Conservation (phyloP, 2,797 vertebrate genomes). For the Rhinophrynus dorsalis region DNA sequence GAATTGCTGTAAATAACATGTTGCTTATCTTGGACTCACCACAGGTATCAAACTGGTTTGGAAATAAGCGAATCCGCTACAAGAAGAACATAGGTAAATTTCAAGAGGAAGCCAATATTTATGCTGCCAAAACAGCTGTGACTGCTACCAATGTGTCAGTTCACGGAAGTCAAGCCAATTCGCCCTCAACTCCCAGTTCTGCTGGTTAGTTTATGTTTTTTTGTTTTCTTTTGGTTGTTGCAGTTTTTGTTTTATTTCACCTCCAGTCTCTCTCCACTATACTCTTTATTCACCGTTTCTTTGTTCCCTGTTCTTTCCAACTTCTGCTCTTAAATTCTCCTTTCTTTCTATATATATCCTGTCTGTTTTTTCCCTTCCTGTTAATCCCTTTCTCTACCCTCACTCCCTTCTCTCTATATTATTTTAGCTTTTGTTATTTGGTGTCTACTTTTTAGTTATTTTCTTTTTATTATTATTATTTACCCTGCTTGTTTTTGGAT, state of each 20-base stretch:
- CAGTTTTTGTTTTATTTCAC: conserved; percentile 38
- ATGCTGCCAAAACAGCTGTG: conserved; percentile 97
- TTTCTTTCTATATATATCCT: background rate
- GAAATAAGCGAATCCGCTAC: conserved; percentile 99
- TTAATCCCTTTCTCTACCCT: conserved; percentile 21
- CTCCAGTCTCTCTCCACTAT: conserved; percentile 24
- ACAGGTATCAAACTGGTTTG: conserved; percentile 99
- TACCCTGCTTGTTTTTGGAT: conserved; percentile 12
- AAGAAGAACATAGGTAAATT: conserved; percentile 99
- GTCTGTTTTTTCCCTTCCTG: background rate
- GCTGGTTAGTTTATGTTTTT: conserved; percentile 87
- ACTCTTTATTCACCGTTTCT: background rate
- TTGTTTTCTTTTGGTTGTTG: conserved; percentile 56
- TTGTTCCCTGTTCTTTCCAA: background rate
- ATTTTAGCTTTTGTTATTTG: conserved; percentile 3
- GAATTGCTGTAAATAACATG: background rate
- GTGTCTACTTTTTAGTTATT: background rate
- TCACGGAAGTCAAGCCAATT: conserved; percentile 98
- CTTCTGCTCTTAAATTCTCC: background rate
- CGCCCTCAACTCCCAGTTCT: conserved; percentile 98
- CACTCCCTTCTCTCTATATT: background rate
- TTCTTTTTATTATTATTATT: background rate
- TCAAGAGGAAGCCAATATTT: conserved; percentile 99
- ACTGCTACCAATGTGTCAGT: conserved; percentile 94
- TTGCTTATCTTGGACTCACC: conserved; percentile 55